Percentiles rank a stretch among this genome's conserved stretches.
Evolutionary conservation across 1,140 invertebrate species (phyloP).

Genomic region (Apis laboriosa): DNA sequence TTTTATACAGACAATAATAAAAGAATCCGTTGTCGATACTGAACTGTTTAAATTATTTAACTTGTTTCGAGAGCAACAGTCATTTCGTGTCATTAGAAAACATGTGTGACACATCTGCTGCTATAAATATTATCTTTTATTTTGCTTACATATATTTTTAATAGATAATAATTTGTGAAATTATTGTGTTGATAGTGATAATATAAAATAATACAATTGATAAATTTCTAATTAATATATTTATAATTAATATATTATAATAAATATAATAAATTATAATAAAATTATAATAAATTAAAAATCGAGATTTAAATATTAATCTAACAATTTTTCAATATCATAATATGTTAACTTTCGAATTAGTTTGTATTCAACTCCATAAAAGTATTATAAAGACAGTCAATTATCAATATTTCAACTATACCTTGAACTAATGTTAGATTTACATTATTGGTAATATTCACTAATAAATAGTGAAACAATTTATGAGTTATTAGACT

Average conservation of each 20-base stretch:
- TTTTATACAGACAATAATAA: background rate
- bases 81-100: background rate
- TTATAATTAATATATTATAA: too few relatives aligned
- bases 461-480: background rate
- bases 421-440: slow-evolving; percentile 9
- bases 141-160: background rate
- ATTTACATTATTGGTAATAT: background rate
- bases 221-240: background rate
- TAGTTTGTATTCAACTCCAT: background rate
- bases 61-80: background rate
- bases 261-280: too few relatives aligned
- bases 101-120: background rate
- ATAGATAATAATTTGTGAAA: too few relatives aligned
- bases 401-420: background rate
- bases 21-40: background rate
- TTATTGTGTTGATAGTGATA: background rate
- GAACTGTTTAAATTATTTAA: background rate
- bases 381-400: background rate
- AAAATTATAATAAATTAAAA: background rate
- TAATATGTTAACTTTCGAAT: too few relatives aligned
- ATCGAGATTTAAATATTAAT: background rate
- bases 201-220: background rate
- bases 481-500: too few relatives aligned
- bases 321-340: background rate
- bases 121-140: background rate